Base-by-base conservation (phyloP, 2,888 invertebrate genomes). In the Tanypteryx hageni region DNA sequence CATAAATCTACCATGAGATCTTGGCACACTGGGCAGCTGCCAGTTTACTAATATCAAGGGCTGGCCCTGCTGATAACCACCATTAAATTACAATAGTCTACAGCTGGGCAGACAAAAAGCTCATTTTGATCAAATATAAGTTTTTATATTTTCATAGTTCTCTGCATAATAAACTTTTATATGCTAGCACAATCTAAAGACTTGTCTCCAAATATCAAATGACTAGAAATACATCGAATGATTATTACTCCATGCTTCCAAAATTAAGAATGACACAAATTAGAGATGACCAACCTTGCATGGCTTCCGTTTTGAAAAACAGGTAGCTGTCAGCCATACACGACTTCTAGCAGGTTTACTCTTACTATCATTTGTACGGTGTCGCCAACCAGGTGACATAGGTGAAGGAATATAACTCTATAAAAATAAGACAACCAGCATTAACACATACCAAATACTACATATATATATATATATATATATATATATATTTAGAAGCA, bases 271-370 rank as follows among this genome's bases (percentile, higher is more conserved):
- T 64, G 4, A 82, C 11, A 83, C 83, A 18, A 16, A 44, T 44
- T 5, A 44, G 7, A 57, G 31, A 56, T n/a, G 7, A 92, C 59
- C 13, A 56, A 86, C 82, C 85, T 68, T 56, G 64, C 64, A 27
- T 22, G 59, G 44, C 56, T 16, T 92, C 68, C 93, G 82, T 89
- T 92, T 91, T 1, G 85, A 31, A 85, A 93, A 93, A 81, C 92
- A 92, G 89, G 85, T 84, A 14, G 93, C 76, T 7, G 93, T 91
- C 22, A 93, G 81, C 95, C 95, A 95, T 93, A 95, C 95, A 0
- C 95, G 94, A 58, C 95, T 95, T 92, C 93, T 94, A 82, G 95
- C 94, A 10, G 95, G 95, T 94, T 95, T 94, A 92, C 93, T 64
- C 94, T 94, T 0, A 94, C 94, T 31, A 95, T 94, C 94, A 95